Percentiles rank a stretch among this genome's conserved stretches.
These are phyloP conservation scores for Piscicola geometra DNA, from an alignment of 2,888 invertebrate species.

Conservation along the genomic window DNA sequence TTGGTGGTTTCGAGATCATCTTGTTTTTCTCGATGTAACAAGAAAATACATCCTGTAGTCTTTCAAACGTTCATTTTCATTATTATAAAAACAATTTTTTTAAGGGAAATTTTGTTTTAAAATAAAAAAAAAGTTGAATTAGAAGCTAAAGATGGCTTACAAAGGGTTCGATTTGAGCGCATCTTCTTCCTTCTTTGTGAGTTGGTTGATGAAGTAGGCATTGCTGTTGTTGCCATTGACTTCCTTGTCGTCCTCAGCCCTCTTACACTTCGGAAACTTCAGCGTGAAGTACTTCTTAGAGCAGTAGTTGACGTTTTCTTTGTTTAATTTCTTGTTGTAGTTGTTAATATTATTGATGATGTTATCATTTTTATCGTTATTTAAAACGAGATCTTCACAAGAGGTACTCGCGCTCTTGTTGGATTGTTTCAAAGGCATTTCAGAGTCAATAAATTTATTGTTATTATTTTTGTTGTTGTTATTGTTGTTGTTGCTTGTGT, in stretches of 20 bases:
- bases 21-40: slow-evolving; percentile 25
- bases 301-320: neutral
- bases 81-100: neutral
- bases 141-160: no score
- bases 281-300: neutral
- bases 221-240: no score
- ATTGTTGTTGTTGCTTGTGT: neutral
- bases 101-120: neutral
- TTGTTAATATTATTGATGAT: neutral
- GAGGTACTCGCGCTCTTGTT: neutral
- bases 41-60: slow-evolving; percentile 28
- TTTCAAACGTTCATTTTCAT: neutral
- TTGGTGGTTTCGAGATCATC: neutral
- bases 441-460: neutral
- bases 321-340: neutral
- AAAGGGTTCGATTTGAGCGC: slow-evolving; percentile 26
- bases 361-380: neutral
- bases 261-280: neutral
- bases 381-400: neutral
- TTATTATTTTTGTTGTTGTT: neutral
- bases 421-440: neutral
- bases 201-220: neutral
- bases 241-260: neutral
- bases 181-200: slow-evolving; percentile 23
- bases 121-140: neutral